A percentile compares a stretch with the other conserved stretches of the same genome.
Evolutionary conservation across 2,888 invertebrate genomes (phyloP).

Genomic region (Ecliptopera silaceata): DNA sequence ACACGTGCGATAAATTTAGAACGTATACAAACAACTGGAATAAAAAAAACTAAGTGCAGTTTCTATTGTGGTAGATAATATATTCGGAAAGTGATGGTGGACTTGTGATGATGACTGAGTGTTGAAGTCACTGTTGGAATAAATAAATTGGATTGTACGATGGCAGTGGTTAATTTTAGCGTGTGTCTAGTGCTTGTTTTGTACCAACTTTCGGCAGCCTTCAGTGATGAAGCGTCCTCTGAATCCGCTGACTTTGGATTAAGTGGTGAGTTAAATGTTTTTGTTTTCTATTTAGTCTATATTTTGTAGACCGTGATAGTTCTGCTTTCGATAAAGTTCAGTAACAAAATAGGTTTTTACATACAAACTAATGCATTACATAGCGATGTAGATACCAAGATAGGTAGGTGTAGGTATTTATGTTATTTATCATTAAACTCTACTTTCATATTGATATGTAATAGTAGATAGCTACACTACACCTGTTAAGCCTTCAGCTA

Average conservation of each 20-base stretch:
- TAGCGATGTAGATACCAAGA: too few species aligned
- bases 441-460: too few species aligned
- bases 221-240: constrained; percentile 66
- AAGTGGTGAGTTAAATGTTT: constrained; percentile 53
- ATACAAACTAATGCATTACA: too few species aligned
- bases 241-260: constrained; percentile 69
- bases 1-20: constrained; percentile 38
- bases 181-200: constrained; percentile 69
- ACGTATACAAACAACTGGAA: constrained; percentile 39
- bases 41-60: constrained; percentile 10
- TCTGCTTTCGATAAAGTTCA: too few species aligned
- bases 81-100: constrained; percentile 50
- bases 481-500: too few species aligned
- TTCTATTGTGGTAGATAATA: constrained; percentile 44
- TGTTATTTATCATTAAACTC: too few species aligned
- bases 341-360: too few species aligned
- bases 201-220: constrained; percentile 65
- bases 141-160: constrained; percentile 66
- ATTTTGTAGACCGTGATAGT: too few species aligned
- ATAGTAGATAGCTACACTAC: too few species aligned
- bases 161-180: constrained; percentile 75
- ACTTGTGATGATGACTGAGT: constrained; percentile 62
- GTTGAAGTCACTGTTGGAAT: constrained; percentile 51
- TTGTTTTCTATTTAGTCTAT: background rate
- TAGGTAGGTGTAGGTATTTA: too few species aligned